Conservation (phyloP, 2,888 invertebrate genomes). For the Drosophila lacicola region DNA sequence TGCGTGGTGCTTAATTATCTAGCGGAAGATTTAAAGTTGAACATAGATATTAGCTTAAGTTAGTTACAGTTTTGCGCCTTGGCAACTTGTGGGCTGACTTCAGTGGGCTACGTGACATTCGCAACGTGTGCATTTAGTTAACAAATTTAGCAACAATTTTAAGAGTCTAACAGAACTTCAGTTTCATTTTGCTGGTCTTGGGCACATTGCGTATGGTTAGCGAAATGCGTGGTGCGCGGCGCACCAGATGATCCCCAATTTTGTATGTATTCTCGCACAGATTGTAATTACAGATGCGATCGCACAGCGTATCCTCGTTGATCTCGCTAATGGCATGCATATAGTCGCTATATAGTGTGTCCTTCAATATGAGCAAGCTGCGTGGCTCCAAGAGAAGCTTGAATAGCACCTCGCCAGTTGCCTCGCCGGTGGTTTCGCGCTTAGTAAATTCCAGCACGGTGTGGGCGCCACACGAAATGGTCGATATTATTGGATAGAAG, state of each 20-base stretch:
- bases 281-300: constrained; percentile 88
- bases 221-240: constrained; percentile 92
- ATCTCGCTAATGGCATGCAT: constrained; percentile 94
- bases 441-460: constrained; percentile 92
- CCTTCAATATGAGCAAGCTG: constrained; percentile 94
- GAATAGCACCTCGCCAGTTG: constrained; percentile 86
- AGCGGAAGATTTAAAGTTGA: constrained; percentile 63
- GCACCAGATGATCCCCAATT: constrained; percentile 88
- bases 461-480: constrained; percentile 96
- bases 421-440: constrained; percentile 48
- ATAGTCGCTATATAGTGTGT: constrained; percentile 92
- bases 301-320: constrained; percentile 88
- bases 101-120: constrained; percentile 56
- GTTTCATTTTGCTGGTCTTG: constrained; percentile 91
- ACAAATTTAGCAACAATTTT: constrained; percentile 25
- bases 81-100: constrained; percentile 45
- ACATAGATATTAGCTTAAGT: constrained; percentile 17
- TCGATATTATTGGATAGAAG: constrained; percentile 96
- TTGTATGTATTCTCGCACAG: constrained; percentile 87
- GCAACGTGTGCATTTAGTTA: constrained; percentile 44
- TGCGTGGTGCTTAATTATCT: constrained; percentile 60
- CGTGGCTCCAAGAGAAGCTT: constrained; percentile 94
- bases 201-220: constrained; percentile 97
- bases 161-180: constrained; percentile 86
- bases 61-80: no score